Conservation (phyloP, 2,113 vertebrate species). For the Origma solitaria region DNA sequence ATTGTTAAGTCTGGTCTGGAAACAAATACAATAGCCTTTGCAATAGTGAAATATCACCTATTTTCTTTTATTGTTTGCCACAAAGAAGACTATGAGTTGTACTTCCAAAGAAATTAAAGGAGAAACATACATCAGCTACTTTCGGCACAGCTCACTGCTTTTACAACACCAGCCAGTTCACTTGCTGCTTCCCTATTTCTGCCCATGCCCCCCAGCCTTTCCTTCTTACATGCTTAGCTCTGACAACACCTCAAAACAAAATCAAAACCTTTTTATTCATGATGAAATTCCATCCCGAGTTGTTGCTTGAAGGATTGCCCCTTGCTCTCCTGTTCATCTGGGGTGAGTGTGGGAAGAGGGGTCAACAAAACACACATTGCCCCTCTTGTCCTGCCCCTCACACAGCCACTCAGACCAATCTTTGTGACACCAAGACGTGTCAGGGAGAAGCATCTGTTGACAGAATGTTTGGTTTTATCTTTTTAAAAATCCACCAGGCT, state of each 20-base stretch:
- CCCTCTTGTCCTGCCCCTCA: not conserved
- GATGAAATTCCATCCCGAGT: accelerated
- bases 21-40: constrained; percentile 25
- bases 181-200: not conserved
- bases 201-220: not conserved
- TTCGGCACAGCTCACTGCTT: not conserved
- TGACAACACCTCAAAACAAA: not conserved
- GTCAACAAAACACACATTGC: not conserved
- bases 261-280: not conserved
- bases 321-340: not conserved
- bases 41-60: not conserved
- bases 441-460: not conserved
- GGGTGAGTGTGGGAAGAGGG: accelerated
- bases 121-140: not conserved
- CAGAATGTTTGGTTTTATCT: not conserved
- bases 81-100: not conserved
- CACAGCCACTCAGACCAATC: not conserved
- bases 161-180: not conserved
- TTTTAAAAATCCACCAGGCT: accelerated
- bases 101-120: not conserved
- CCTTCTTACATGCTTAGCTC: not conserved
- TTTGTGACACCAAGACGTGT: accelerated
- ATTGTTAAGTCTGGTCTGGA: not conserved
- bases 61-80: constrained; percentile 49
- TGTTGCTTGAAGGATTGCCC: not conserved